Conservation (phyloP, 1,140 invertebrate species). For the Anoplolepis gracilipes region DNA sequence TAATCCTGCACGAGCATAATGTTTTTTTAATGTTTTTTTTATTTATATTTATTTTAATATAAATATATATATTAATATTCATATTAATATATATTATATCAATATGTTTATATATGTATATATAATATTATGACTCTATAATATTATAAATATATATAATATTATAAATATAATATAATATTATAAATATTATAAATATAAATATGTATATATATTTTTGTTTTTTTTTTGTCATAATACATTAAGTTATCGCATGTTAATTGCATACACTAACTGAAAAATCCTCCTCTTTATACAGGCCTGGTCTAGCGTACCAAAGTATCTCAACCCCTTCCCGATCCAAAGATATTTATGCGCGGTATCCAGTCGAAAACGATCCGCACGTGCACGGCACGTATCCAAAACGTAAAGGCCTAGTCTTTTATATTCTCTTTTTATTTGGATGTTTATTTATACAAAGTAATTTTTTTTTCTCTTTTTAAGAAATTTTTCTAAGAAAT, state of each 20-base stretch:
- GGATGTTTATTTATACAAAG: background rate
- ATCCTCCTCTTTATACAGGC: slow-evolving; percentile 77
- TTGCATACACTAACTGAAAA: slow-evolving; percentile 81
- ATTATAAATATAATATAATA: slow-evolving; percentile 71
- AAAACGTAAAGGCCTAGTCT: slow-evolving; percentile 60
- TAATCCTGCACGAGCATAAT: slow-evolving; percentile 63
- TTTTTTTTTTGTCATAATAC: slow-evolving; percentile 76
- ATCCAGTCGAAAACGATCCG: slow-evolving; percentile 9
- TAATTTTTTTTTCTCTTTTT: background rate
- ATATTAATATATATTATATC: slow-evolving; percentile 67
- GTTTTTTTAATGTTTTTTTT: slow-evolving; percentile 73
- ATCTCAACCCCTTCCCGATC: slow-evolving; percentile 77
- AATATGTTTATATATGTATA: slow-evolving; percentile 65
- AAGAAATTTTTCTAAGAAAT: background rate
- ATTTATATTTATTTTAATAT: slow-evolving; percentile 70
- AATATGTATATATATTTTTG: slow-evolving; percentile 34
- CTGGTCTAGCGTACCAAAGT: slow-evolving; percentile 86
- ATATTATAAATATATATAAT: slow-evolving; percentile 28
- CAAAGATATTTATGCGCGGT: slow-evolving; percentile 80
- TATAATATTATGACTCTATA: slow-evolving; percentile 71
- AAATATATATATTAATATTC: slow-evolving; percentile 72
- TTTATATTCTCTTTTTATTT: slow-evolving; percentile 33
- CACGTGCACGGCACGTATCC: background rate
- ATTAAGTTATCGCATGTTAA: slow-evolving; percentile 82
- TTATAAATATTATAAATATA: slow-evolving; percentile 5